Evolutionary conservation across 2,888 invertebrate species (phyloP), one percentile per base, ranked within the genome.

Genomic region (Ganaspis brasiliensis): DNA sequence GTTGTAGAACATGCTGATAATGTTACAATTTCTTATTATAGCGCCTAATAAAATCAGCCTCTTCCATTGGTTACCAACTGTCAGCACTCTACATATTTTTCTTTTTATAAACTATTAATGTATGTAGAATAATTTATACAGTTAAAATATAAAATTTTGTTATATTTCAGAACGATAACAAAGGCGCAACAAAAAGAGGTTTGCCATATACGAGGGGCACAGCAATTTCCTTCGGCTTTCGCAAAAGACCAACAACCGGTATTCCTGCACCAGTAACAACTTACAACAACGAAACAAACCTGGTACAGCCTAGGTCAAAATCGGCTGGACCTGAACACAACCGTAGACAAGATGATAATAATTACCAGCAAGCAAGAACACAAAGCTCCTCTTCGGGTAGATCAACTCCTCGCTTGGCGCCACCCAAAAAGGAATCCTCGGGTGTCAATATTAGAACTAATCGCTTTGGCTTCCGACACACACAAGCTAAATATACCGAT

Each of bases 221-320:
- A 81, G 95, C 96, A 76, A 96, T 96, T 89, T 96, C 97, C 57
- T 97, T 97, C 91, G 97, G 97, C 67, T 97, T 97, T 92, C 95
- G 96, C 72, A 94, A 95, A 78, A 94, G 95, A 75, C 93, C 94
- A 76, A 89, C 92, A 56, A 92, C 93, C 49, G 93, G 93, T 71
- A 93, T 91, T 73, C 92, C 91, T 61, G 89, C 89, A 78, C 88
- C 91, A 72, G 80, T 89, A 84, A 79, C 85, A 26, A 80, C 72
- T 35, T 81, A 85, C 10, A 16, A 79, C 0, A 21, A 71, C 59
- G 86, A 79, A 83, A 90, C 77, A 83, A 87, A 21, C 84, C 79
- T 79, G 86, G 89, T 91, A 0, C 91, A 92, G 55, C 92, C 91
- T 19, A 91, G 93, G 61, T 93, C 93, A 21, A 92, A 91, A 78